Evolutionary conservation across 1,140 invertebrate species (phyloP), one percentile per base, ranked within the genome.

Genomic region (Magallana gigas): DNA sequence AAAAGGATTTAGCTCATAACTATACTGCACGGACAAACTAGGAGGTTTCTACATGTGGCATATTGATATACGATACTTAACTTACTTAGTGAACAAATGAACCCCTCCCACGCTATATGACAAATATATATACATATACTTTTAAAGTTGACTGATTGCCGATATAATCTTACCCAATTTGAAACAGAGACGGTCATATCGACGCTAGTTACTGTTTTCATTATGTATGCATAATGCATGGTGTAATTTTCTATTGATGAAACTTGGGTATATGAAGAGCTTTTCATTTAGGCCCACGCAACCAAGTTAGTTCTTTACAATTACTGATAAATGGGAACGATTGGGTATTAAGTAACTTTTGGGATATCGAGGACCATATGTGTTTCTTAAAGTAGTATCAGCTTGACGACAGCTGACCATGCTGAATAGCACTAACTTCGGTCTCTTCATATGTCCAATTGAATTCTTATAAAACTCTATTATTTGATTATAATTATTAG

Each of bases 401-500:
- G 36, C 29, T 8, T 18, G 8, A 23, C 23, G 14, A 76, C 68
- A 76, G 68, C 68, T 76, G 68, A 76, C 68, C 23, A 29, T 4
- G 2, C 23, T 48, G 11, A 76, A 76, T 76, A 12, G 23, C 23
- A 76, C 12, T 76, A 4, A 23, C 68, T 3, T 29, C 12, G 23
- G 11, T 76, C 68, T 76, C 9, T 76, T 76, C 68, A 29, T 76
- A 76, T 76, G 68, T 76, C 23, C 68, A 76, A 76, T 76, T 76
- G 68, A 76, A 76, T 29, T 76, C 68, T 76, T 18, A 76, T 76
- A 76, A 76, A 29, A 29, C 68, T 29, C 68, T 76, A 76, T 76
- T 76, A 76, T 76, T 76, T 76, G 18, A 76, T 76, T 76, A 76
- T 76, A 76, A 76, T 76, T 76, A 76, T 76, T 76, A 76, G 68